Conservation (phyloP, 2,888 invertebrate genomes). For the Stratiomys singularior region DNA sequence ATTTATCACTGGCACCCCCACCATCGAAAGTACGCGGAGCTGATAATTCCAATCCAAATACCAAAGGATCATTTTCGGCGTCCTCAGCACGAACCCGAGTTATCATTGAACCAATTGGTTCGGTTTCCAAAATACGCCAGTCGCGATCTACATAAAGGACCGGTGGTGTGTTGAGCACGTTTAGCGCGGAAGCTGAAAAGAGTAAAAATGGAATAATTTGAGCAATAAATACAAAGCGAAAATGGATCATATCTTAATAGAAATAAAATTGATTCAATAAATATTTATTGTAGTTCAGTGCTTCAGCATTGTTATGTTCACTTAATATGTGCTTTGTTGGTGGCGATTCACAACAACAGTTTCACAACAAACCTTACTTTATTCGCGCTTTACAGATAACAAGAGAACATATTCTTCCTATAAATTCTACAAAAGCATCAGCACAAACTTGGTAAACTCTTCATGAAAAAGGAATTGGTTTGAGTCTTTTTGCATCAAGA, state of each 20-base stretch:
- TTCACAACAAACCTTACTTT: too few species aligned
- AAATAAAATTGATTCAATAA: slow-evolving; percentile 25
- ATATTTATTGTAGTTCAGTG: neutral
- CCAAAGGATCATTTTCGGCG: slow-evolving; percentile 72
- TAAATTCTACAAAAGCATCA: too few species aligned
- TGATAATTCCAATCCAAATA: slow-evolving; percentile 76
- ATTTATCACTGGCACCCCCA: slow-evolving; percentile 55
- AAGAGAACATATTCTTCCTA: too few species aligned
- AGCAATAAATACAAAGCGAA: too few species aligned
- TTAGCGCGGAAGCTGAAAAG: slow-evolving; percentile 55
- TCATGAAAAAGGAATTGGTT: too few species aligned
- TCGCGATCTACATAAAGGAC: slow-evolving; percentile 76
- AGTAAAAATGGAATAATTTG: slow-evolving; percentile 20
- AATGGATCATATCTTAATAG: slow-evolving; percentile 27
- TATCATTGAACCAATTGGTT: slow-evolving; percentile 77
- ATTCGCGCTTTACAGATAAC: neutral
- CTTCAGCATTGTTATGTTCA: neutral
- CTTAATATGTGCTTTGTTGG: too few species aligned
- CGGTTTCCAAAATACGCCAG: slow-evolving; percentile 79
- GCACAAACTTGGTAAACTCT: too few species aligned
- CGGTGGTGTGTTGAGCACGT: slow-evolving; percentile 68
- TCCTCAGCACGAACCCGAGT: slow-evolving; percentile 76
- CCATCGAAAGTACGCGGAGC: slow-evolving; percentile 55
- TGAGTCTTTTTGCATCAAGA: too few species aligned
- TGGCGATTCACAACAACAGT: too few species aligned